A percentile compares a stretch with the other conserved stretches of the same genome.
These are phyloP conservation scores for Carterocephalus palaemon DNA, from an alignment of 2,888 invertebrate genomes.

Conservation along the genomic window DNA sequence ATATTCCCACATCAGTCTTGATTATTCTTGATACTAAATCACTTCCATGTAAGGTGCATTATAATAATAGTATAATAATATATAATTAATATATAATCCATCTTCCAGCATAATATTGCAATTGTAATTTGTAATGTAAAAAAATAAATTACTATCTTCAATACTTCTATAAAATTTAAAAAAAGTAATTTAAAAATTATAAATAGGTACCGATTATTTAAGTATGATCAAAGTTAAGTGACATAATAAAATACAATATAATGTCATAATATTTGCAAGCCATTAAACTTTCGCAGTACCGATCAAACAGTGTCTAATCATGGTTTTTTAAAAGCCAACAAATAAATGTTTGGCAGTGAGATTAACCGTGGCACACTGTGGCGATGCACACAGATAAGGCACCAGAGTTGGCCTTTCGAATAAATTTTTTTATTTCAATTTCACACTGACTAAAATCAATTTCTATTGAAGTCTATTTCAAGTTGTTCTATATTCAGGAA, in stretches of 20 bases:
- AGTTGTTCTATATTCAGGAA: slow-evolving; percentile 18
- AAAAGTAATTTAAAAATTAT: neutral
- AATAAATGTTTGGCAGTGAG: slow-evolving; percentile 63
- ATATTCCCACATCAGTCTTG: no score
- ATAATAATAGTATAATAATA: no score
- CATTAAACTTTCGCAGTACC: slow-evolving; percentile 42
- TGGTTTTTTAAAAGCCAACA: slow-evolving; percentile 57
- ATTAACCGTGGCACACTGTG: slow-evolving; percentile 52
- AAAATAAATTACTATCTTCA: neutral
- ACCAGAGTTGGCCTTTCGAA: no score
- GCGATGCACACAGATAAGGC: no score
- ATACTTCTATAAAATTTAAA: no score
- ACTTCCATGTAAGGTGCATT: no score
- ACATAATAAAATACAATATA: slow-evolving; percentile 21
- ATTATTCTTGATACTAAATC: no score
- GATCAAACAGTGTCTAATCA: slow-evolving; percentile 48
- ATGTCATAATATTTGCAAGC: slow-evolving; percentile 44
- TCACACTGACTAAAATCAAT: slow-evolving; percentile 71
- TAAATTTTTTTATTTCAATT: slow-evolving; percentile 68
- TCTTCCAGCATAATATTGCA: no score
- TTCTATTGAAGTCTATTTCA: slow-evolving; percentile 54
- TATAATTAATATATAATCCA: no score
- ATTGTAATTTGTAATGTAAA: no score
- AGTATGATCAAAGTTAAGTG: neutral
- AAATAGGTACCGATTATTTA: neutral